phyloP scores from a whole-genome alignment of 2,113 vertebrate species.

The Pygoscelis adeliae region DNA sequence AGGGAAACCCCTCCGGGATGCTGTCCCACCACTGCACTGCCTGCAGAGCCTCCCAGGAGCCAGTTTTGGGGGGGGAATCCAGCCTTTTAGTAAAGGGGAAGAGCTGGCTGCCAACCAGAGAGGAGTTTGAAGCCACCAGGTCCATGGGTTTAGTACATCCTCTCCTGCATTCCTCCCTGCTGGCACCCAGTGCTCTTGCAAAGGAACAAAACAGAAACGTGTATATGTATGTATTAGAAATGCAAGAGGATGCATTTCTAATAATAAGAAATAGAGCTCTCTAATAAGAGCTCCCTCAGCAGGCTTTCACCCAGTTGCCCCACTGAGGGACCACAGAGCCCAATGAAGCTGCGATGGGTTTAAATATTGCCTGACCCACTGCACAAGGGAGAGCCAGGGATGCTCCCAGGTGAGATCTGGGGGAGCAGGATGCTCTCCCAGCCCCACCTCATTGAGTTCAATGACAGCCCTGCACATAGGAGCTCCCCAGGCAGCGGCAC shows the following conservation, averaged over 20 bases:
- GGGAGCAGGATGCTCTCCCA: not conserved
- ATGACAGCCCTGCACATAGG: not conserved
- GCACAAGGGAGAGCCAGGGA: not conserved
- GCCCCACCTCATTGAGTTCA: not conserved
- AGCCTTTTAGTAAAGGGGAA: not conserved
- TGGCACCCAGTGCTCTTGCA: not conserved
- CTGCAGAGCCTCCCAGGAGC: not conserved
- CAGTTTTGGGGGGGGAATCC: not conserved
- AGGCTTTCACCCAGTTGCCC: not conserved
- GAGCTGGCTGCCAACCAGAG: not conserved
- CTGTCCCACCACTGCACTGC: not conserved
- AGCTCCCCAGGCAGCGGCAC: accelerated
- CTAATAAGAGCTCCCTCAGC: too few species aligned
- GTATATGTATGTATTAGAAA: not conserved
- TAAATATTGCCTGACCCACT: not conserved
- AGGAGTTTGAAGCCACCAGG: not conserved
- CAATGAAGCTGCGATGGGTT: accelerated
- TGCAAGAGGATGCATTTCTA: not conserved
- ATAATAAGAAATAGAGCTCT: too few species aligned
- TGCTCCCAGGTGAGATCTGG: not conserved
- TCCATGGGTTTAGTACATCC: not conserved
- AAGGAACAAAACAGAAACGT: not conserved
- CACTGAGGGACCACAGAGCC: not conserved
- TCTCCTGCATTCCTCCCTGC: not conserved
- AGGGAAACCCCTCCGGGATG: not conserved